Base-by-base conservation (phyloP, 2,888 invertebrate genomes). In the Gnatocerus cornutus region DNA sequence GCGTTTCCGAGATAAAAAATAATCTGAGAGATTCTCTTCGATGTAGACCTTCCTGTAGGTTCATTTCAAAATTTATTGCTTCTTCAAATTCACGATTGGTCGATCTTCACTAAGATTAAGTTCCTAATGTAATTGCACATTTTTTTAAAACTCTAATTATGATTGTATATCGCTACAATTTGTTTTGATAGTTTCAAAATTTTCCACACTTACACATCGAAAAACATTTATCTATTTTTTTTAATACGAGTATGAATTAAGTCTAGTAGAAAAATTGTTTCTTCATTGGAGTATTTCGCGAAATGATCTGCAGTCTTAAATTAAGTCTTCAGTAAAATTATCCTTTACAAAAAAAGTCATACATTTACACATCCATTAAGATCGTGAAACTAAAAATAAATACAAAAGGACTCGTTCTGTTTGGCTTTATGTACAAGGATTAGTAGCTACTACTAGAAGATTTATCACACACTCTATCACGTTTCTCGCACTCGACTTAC, bases 111-210 rank as follows among this genome's bases (percentile, higher is more conserved):
- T 59, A 68, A 55, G 55, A 56, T 53, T 70, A 61, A 37, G 64
- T 50, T 56, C 58, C 56, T 43, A 27, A 45, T 12, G 59, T 68
- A 73, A 71, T 73, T 73, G 72, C 72, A 74, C 72, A 70, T 56
- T 56, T 61, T 48, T 27, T 46, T 55, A 41, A 50, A 50, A 56
- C 61, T 72, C 73, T 67, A 62, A 66, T 50, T 75, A 76, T 79
- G 79, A 79, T 79, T 79, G 79, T 78, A 74, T 79, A 69, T 78
- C 79, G 79, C 79, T 79, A 78, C 76, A 75, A 68, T 71, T 76
- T 71, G 53, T 39, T 56, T 37, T 68, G 63, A 59, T 67, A 59
- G 30, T 56, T 64, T 48, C 37, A 27, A 72, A 68, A 50, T 30
- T 43, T 9, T 59, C 61, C 55, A 62, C 43, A 52, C n/a, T 46